Percentiles rank a stretch among this genome's conserved stretches.
Evolutionary conservation across 2,888 invertebrate genomes (phyloP).

Genomic region (Trimorus sp.): DNA sequence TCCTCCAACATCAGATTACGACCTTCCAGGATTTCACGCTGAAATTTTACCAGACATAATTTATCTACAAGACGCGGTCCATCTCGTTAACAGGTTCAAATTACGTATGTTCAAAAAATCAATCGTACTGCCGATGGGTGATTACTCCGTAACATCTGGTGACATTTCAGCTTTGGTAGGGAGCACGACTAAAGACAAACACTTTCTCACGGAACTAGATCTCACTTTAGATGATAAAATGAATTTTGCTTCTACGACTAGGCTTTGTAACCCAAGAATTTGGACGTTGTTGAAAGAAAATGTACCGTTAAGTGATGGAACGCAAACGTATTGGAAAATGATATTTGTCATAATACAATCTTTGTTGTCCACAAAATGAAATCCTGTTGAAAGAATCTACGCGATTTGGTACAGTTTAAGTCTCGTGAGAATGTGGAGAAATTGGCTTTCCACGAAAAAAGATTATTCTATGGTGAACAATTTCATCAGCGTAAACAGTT

Average conservation of each 20-base stretch:
- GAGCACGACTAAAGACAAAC: not conserved
- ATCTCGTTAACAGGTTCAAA: slow-evolving; percentile 69
- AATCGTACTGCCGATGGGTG: slow-evolving; percentile 66
- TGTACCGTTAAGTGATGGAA: slow-evolving; percentile 67
- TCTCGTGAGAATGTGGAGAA: slow-evolving; percentile 60
- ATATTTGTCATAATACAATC: slow-evolving; percentile 58
- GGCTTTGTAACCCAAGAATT: slow-evolving; percentile 66
- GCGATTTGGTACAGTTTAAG: slow-evolving; percentile 66
- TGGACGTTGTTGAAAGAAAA: slow-evolving; percentile 58
- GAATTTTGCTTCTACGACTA: slow-evolving; percentile 69
- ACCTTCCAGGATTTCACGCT: not conserved
- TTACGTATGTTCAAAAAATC: slow-evolving; percentile 67
- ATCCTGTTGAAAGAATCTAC: slow-evolving; percentile 58
- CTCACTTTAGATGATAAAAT: slow-evolving; percentile 67
- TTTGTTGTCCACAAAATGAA: slow-evolving; percentile 47
- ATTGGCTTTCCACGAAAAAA: slow-evolving; percentile 59
- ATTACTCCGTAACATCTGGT: slow-evolving; percentile 61
- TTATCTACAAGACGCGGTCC: slow-evolving; percentile 65
- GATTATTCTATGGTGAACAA: slow-evolving; percentile 64
- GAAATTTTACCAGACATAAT: slow-evolving; percentile 37
- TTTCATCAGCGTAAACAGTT: slow-evolving; percentile 59
- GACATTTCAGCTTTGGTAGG: slow-evolving; percentile 46
- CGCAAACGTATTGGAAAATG: slow-evolving; percentile 65
- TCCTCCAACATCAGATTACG: not conserved
- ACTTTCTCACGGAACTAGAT: slow-evolving; percentile 17